Percentiles rank a stretch among this genome's conserved stretches.
These are phyloP conservation scores for Lacanobia wlatinum DNA, from an alignment of 2,888 invertebrate species.

Conservation along the genomic window DNA sequence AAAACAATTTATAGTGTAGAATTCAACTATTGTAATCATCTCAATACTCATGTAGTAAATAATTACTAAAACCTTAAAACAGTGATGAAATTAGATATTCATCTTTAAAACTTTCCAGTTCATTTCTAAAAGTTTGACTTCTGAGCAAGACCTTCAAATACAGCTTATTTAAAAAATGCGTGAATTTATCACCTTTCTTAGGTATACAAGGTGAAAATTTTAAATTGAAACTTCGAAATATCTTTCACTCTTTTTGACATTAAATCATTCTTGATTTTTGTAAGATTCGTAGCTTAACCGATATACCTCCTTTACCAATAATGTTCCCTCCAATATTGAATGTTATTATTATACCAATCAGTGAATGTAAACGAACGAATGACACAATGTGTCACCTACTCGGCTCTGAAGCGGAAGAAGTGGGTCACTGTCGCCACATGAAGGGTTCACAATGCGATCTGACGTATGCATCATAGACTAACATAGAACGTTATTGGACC, in stretches of 20 bases:
- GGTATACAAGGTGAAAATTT: too few relatives aligned
- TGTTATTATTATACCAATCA: conserved; percentile 25
- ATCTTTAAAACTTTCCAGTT: not conserved
- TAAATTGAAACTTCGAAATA: not conserved
- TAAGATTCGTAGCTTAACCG: too few relatives aligned
- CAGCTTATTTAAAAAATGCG: not conserved
- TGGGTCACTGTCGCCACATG: conserved; percentile 50
- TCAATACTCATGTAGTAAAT: not conserved
- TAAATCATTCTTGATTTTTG: not conserved
- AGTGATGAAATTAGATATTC: not conserved
- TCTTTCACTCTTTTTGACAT: not conserved
- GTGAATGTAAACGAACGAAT: conserved; percentile 14
- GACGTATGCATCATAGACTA: conserved; percentile 41
- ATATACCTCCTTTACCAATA: not conserved
- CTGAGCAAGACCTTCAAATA: not conserved
- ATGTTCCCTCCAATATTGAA: not conserved
- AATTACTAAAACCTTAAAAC: not conserved
- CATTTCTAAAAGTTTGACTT: not conserved
- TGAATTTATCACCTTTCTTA: not conserved
- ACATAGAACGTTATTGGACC: not conserved
- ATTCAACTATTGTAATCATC: not conserved
- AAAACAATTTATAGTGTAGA: too few relatives aligned
- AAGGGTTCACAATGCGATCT: conserved; percentile 36
- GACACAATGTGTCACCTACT: conserved; percentile 35
- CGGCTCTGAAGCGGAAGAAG: conserved; percentile 34